phyloP scores from a whole-genome alignment of 2,113 vertebrate species.

The Lasiurus cinereus region DNA sequence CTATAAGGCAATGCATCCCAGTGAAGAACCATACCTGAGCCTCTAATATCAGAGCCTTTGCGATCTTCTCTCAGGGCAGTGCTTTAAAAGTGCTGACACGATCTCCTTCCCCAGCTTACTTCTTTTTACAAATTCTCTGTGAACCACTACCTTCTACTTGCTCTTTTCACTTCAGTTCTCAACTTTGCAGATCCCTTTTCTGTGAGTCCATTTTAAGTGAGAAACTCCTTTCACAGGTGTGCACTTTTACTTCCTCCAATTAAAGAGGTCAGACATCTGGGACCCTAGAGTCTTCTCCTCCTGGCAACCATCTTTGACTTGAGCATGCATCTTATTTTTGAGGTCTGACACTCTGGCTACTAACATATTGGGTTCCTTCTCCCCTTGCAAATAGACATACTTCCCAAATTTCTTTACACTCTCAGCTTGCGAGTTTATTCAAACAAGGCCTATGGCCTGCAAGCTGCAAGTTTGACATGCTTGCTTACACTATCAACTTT shows the following conservation, averaged over 20 bases:
- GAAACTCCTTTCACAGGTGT: not conserved
- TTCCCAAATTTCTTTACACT: not conserved
- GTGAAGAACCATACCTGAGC: not conserved
- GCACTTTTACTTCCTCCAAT: not conserved
- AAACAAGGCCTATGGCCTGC: too few relatives aligned
- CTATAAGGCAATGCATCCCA: not conserved
- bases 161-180: not conserved
- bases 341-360: not conserved
- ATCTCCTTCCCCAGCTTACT: not conserved
- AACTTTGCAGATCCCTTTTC: not conserved
- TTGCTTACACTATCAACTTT: not conserved
- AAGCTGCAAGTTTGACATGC: too few relatives aligned
- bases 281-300: not conserved
- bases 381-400: not conserved
- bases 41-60: not conserved
- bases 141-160: not conserved
- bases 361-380: not conserved
- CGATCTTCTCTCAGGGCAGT: not conserved
- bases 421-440: too few relatives aligned
- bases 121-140: not conserved
- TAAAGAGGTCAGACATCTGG: not conserved
- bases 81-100: not conserved
- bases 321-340: not conserved
- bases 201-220: slow-evolving; percentile 6
- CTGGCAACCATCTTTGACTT: not conserved